Evolutionary conservation across 2,888 invertebrate species (phyloP), one percentile per base, ranked within the genome.

Genomic region (Acrobasis consociella): DNA sequence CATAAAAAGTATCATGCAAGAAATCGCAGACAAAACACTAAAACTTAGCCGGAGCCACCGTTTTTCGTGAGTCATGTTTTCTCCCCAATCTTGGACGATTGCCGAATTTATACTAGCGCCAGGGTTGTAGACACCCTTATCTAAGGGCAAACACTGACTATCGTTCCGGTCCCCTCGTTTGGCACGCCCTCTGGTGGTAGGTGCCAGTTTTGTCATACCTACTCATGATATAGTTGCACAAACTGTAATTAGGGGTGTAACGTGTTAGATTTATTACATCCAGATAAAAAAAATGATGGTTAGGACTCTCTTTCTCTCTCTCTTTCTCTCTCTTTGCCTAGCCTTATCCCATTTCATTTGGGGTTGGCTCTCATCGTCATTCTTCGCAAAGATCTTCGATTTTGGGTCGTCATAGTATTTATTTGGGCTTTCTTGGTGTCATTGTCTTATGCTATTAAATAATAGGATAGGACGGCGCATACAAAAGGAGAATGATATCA

Each of bases 61-160:
- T 56, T 56, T 56, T 56, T 56, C 56, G 42, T 56, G 56, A 56
- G 55, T 55, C 56, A 56, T 17, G 56, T 42, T 42, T 5, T 56
- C 42, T 46, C 42, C 56, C 56, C 10, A 39, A 7, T 42, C 39
- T 56, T 42, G 56, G 56, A 56, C 39, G 56, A 17, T 56, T 56
- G 56, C 56, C 56, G 56, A 56, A 56, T 56, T 56, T 56, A 42
- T 56, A 42, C 39, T 9, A 39, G 39, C 39, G 42, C 56, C 39
- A 22, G 7, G 9, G 56, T 10, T 9, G 56, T 10, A 56, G 56
- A 42, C 56, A 56, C 56, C 56, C 56, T 56, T 56, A 56, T 56
- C 56, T 56, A 56, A 56, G 56, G 56, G 56, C 39, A 56, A 56
- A 56, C 52, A 53, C 42, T 17, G 56, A 39, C 56, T 56, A 39